These are phyloP conservation scores for Reticulitermes lucifugus DNA, from an alignment of 2,888 invertebrate species.

Conservation along the genomic window DNA sequence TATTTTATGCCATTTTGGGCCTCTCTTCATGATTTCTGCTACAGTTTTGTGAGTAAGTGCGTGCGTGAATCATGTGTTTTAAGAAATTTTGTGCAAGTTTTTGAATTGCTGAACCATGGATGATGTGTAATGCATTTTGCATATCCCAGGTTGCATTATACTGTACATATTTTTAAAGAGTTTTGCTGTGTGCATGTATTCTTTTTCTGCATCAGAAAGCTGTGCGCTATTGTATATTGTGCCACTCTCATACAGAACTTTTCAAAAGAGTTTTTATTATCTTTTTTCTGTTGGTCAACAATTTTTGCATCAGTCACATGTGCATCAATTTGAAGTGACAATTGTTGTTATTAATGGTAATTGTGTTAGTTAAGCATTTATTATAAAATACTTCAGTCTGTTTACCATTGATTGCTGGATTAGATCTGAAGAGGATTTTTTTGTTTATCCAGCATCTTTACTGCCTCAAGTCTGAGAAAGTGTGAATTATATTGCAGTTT, in stretches of 20 bases:
- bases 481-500: no score
- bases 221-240: neutral
- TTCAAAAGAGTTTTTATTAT: neutral
- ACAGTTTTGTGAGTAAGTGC: neutral
- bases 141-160: neutral
- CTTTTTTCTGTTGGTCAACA: neutral
- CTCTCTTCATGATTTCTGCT: no score
- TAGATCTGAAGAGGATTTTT: no score
- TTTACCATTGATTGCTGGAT: no score
- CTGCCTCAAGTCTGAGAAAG: no score
- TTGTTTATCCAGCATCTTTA: no score
- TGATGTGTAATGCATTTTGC: neutral
- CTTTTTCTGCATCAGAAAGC: neutral
- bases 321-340: neutral
- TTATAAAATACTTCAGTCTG: no score
- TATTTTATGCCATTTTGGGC: no score
- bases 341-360: no score
- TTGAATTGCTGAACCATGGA: neutral
- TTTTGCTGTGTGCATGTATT: slow-evolving; percentile 10
- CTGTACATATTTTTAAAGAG: neutral
- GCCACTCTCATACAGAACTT: neutral
- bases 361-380: no score
- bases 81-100: neutral
- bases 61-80: neutral
- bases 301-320: slow-evolving; percentile 6